Base-by-base conservation (phyloP, 2,113 vertebrate genomes). In the Procavia capensis region DNA sequence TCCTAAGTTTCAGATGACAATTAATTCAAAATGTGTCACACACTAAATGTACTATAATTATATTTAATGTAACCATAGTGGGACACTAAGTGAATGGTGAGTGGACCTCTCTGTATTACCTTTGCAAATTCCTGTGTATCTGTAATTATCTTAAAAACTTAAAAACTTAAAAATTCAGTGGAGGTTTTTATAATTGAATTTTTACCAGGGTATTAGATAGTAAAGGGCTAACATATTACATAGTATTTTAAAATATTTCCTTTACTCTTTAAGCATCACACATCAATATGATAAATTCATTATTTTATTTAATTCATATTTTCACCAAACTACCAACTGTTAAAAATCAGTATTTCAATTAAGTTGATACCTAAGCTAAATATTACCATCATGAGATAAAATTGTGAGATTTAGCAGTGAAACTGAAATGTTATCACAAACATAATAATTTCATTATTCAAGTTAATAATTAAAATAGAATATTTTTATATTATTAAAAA, bases 281-380 rank as follows among this genome's bases (percentile, higher is more conserved):
- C 22, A 83, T 74, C 45, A 57, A 61, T 47, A 13, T 61, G 31
- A 17, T 72, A 54, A 16, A 68, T 66, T 66, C 17, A 80, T 80
- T n/a, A 75, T 91, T 91, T 72, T 82, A 59, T 57, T 90, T 83
- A 72, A 74, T 59, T 82, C 31, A 36, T 61, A 91, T 74, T 72
- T 72, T 91, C 39, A 70, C 31, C 79, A 72, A 83, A 61, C 22
- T 31, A 24, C 39, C n/a, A 83, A 83, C 64, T 43, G 61, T 36
- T 59, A 43, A 91, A 91, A n/a, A 10, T 57, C 36, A 72, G 20
- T 59, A 74, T 36, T 72, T 29, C 31, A 36, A 14, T 66, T 61
- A 91, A 61, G 39, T 66, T 45, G 24, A 61, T 83, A 50, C 61
- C 81, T 64, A 66, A 54, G 25, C 27, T 31, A 79, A 50, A 80